Percentiles rank a stretch among this genome's conserved stretches.
Conservation (phyloP, 2,888 invertebrate genomes). For the Epinotia brunnichana region DNA sequence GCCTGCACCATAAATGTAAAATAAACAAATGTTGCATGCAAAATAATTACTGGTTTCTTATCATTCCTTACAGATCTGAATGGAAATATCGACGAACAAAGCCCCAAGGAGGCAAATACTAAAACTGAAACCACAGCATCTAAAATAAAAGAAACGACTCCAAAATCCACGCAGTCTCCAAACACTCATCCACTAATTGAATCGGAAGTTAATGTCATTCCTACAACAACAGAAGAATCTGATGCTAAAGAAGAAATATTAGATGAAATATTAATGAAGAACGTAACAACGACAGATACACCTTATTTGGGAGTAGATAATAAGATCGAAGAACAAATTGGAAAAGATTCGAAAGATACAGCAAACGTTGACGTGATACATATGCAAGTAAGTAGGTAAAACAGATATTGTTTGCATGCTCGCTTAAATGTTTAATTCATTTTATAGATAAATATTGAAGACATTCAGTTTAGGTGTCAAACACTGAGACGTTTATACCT, state of each 20-base stretch:
- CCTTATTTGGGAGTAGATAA: slow-evolving; percentile 32
- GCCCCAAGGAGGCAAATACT: slow-evolving; percentile 20
- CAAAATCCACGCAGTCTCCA: neutral
- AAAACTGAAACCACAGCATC: slow-evolving; percentile 18
- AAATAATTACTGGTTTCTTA: neutral
- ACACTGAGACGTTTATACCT: too few species aligned
- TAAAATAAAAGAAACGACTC: slow-evolving; percentile 1
- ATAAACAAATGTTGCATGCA: too few species aligned
- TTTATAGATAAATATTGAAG: neutral
- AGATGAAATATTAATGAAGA: neutral
- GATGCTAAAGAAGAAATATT: slow-evolving; percentile 30
- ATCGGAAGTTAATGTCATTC: neutral
- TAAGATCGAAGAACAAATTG: slow-evolving; percentile 32
- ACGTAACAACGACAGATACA: neutral
- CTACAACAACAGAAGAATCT: slow-evolving; percentile 32
- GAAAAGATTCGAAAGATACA: slow-evolving; percentile 20
- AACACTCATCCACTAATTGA: neutral
- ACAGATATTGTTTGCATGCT: neutral
- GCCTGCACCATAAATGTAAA: neutral
- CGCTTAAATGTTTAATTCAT: neutral
- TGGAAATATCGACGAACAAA: slow-evolving; percentile 60
- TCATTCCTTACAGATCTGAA: slow-evolving; percentile 67
- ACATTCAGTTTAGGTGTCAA: too few species aligned
- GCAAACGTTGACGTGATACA: neutral
- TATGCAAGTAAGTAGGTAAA: slow-evolving; percentile 25